These are phyloP conservation scores for Phacellophora camtschatica DNA, from an alignment of 30 jellyfish, hydroid and myxozoan species.

Conservation along the genomic window DNA sequence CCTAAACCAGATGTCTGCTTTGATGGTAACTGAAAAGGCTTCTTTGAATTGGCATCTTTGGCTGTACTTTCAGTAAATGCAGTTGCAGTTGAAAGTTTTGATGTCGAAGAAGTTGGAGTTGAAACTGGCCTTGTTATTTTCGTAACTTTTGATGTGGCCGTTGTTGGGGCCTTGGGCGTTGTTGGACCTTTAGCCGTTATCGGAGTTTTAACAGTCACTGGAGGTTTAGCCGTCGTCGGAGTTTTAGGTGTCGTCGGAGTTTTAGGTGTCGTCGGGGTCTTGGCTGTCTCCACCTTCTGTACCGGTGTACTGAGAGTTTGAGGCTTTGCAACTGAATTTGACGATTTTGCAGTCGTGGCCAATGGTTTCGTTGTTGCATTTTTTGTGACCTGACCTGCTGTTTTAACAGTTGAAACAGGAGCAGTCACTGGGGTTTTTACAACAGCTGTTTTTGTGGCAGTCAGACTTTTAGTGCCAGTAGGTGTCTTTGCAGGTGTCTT, in stretches of 20 bases:
- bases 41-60: not conserved
- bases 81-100: too few species aligned
- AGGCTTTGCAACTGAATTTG: slow-evolving; percentile 30
- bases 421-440: not conserved
- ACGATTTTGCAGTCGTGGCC: slow-evolving; percentile 36
- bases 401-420: not conserved
- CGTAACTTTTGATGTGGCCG: not conserved
- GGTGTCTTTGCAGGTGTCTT: not conserved
- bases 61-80: not conserved
- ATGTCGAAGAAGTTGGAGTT: not conserved
- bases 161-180: not conserved
- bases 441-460: not conserved
- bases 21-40: not conserved
- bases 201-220: not conserved
- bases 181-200: too few species aligned
- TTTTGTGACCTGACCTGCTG: not conserved
- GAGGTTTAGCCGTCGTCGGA: not conserved
- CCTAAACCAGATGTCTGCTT: too few species aligned
- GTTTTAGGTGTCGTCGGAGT: not conserved
- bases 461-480: not conserved
- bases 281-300: not conserved
- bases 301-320: slow-evolving; percentile 40
- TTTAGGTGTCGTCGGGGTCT: slow-evolving; percentile 30
- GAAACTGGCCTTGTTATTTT: not conserved
- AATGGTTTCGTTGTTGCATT: slow-evolving; percentile 24